Evolutionary conservation across 2,888 invertebrate genomes (phyloP), one percentile per base, ranked within the genome.

Genomic region (Epistrophe eligans): DNA sequence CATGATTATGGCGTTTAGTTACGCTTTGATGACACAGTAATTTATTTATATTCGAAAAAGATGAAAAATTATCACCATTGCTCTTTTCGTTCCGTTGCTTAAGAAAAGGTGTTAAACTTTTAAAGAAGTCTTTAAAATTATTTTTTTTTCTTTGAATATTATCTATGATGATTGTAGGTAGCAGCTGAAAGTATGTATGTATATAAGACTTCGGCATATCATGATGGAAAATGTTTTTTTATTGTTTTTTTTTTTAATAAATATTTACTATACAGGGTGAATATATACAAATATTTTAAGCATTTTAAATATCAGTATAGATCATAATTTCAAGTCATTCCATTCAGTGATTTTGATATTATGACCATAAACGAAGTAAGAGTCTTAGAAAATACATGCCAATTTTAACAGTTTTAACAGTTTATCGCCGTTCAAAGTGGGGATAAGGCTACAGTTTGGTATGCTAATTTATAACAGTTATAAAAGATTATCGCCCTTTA

Each of bases 11-110:
- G 91, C 90, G 90, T 92, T 92, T 92, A 92, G 92, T 91, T 91
- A 92, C 92, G 92, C 92, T 92, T 90, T 91, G 92, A 92, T 92
- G 92, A 92, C 92, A 92, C 90, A 90, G 92, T 92, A 91, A 87
- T 87, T 87, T 87, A 87, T 83, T 83, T 87, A 83, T 87, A 83
- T 83, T 87, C 83, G 71, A 55, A 87, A 74, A 76, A 87, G 87
- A 83, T 87, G 83, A 83, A 87, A 87, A 87, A 85, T 85, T 85
- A 85, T 85, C 82, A 87, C 83, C 79, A 66, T 66, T 79, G 32
- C 19, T 50, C 72, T 83, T 72, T 83, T 83, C 79, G 83, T 87
- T 87, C 79, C 76, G 45, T 83, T 15, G 11, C 11, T 76, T 6
- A 76, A 79, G 76, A 87, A 87, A 67, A 87, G 87, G 87, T 87